These are phyloP conservation scores for Augochlora pura DNA, from an alignment of 1,140 invertebrate genomes.

Conservation along the genomic window DNA sequence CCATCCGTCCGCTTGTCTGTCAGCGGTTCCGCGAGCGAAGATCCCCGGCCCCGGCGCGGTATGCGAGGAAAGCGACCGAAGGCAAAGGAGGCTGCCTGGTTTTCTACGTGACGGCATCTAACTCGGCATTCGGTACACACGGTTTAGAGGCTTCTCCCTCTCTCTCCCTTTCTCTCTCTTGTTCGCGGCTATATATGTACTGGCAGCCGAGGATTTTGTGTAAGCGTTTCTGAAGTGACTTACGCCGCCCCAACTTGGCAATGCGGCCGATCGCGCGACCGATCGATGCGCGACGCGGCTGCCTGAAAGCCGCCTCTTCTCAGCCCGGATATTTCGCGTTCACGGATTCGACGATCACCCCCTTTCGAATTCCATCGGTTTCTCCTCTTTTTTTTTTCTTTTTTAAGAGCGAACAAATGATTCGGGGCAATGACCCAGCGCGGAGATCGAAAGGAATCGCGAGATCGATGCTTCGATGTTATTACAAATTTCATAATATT, in stretches of 20 bases:
- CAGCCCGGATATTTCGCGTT: slow-evolving; percentile 1
- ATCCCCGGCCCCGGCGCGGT: slow-evolving; percentile 42
- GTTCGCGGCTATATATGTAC: slow-evolving; percentile 51
- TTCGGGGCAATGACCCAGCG: neutral
- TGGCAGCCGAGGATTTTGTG: slow-evolving; percentile 59
- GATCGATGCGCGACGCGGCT: slow-evolving; percentile 31
- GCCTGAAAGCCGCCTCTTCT: neutral
- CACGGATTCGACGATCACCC: slow-evolving; percentile 12
- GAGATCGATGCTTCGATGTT: no score
- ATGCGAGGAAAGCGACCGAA: slow-evolving; percentile 50
- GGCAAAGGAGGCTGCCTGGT: slow-evolving; percentile 50
- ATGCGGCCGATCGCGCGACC: slow-evolving; percentile 34
- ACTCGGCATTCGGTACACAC: slow-evolving; percentile 49
- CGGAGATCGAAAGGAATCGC: no score
- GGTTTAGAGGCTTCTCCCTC: slow-evolving; percentile 29
- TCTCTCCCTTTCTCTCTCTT: slow-evolving; percentile 42
- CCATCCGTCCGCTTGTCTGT: no score
- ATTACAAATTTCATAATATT: no score
- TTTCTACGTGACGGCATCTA: slow-evolving; percentile 67
- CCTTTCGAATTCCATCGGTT: neutral
- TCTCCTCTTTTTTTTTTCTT: neutral
- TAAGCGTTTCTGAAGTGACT: slow-evolving; percentile 63
- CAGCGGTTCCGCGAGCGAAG: slow-evolving; percentile 30
- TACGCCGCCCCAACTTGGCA: slow-evolving; percentile 48
- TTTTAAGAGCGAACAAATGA: neutral